Base-by-base conservation (phyloP, 2,113 vertebrate species). In the Anseranas semipalmata region DNA sequence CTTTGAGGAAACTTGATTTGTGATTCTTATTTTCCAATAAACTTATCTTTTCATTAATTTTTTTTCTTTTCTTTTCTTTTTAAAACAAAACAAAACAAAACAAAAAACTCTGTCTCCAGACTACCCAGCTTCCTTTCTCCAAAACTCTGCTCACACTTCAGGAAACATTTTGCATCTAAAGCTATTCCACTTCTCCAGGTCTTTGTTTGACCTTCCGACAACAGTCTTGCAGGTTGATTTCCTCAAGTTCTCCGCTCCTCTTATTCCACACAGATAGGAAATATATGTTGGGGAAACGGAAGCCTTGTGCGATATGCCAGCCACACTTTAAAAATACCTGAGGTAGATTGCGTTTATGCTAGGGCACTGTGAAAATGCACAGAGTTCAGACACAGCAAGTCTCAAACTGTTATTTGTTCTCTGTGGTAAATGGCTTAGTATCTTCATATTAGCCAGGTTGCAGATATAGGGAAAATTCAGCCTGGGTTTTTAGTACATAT, bases 1-100 rank as follows among this genome's bases (percentile, higher is more conserved):
- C 55, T 62, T 55, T 95, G 77, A 96, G 62, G 94, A 95, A 94
- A 89, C 58, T 62, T 91, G 22, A 74, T 95, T 95, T 14, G 6
- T 89, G 41, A 56, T 56, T 91, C 65, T 87, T 46, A 84, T 93
- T 91, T 95, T 87, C 41, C 72, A 79, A 41, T 46, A 89, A 89
- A 15, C 18, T 70, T 93, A 27, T 12, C 92, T 92, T 75, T 81
- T 32, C 25, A 73, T 67, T 91, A 45, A 20, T 18, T 39, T 52
- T 88, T 73, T 37, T 22, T 50, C 50, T 87, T 67, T 52, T 33
- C 33, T 41, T 12, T 50, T 45, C 35, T 56, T 56, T 70, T 89
- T 28, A 33, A 79, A n/a, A n/a, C n/a, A n/a, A n/a, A n/a, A n/a
- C n/a, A n/a, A n/a, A n/a, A n/a, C n/a, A n/a, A n/a, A n/a, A n/a